Evolutionary conservation across 1,140 invertebrate species (phyloP).

Genomic region (Apis dorsata): DNA sequence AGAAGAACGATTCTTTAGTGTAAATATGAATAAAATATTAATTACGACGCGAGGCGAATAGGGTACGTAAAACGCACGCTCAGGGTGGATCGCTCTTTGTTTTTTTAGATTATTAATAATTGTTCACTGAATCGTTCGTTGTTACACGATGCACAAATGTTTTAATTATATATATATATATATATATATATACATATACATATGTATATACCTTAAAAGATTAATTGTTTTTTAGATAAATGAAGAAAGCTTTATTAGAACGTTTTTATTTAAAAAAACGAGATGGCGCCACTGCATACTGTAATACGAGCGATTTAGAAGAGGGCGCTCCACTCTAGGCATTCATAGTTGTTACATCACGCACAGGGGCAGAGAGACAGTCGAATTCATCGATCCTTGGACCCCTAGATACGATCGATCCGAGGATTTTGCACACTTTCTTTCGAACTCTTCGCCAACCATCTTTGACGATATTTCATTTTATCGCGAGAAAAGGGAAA

Average conservation of each 20-base stretch:
- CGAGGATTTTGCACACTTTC: background rate
- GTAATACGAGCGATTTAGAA: background rate
- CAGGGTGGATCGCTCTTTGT: background rate
- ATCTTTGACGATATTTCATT: background rate
- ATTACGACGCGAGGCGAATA: slow-evolving; percentile 8
- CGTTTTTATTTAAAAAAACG: background rate
- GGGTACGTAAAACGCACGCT: background rate
- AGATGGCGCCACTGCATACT: too few species aligned
- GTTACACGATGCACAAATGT: background rate
- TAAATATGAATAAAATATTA: slow-evolving; percentile 16
- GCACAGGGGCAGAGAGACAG: slow-evolving; percentile 29
- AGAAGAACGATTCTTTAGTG: slow-evolving; percentile 32
- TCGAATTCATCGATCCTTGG: background rate
- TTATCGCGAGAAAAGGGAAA: background rate
- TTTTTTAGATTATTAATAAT: background rate
- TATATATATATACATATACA: too few species aligned
- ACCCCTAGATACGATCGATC: background rate
- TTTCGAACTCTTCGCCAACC: background rate
- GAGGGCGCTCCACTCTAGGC: background rate
- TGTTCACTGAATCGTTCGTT: background rate
- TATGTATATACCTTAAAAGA: too few species aligned
- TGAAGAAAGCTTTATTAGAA: too few species aligned
- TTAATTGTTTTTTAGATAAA: too few species aligned
- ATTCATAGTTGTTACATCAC: slow-evolving; percentile 28
- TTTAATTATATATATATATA: background rate